phyloP scores from a whole-genome alignment of 2,888 invertebrate species.

The Poecilus cupreus region DNA sequence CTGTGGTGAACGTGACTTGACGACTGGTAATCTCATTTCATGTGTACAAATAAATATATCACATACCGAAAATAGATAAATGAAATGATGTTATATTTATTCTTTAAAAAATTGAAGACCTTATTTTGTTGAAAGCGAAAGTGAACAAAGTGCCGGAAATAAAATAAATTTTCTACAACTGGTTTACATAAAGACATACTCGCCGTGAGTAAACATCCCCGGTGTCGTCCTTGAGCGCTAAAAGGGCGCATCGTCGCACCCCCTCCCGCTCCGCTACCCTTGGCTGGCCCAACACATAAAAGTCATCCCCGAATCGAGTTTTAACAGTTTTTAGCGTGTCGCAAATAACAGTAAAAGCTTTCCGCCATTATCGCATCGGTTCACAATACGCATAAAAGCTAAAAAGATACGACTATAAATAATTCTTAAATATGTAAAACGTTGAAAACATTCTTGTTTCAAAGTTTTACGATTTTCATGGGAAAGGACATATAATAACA shows the following conservation, averaged over 20 bases:
- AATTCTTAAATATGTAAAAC: slow-evolving; percentile 55
- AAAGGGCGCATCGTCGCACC: not conserved
- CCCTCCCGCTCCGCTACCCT: not conserved
- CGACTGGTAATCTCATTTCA: too few relatives aligned
- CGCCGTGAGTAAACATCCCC: not conserved
- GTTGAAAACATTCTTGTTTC: slow-evolving; percentile 41
- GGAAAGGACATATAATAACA: slow-evolving; percentile 53
- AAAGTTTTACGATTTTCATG: slow-evolving; percentile 56
- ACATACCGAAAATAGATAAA: too few relatives aligned
- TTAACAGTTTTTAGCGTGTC: slow-evolving; percentile 54
- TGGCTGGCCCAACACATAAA: slow-evolving; percentile 32
- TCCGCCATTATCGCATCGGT: slow-evolving; percentile 49
- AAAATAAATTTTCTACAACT: not conserved
- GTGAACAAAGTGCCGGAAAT: too few relatives aligned
- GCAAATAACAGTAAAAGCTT: slow-evolving; percentile 54
- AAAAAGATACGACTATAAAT: slow-evolving; percentile 52
- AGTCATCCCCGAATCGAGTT: slow-evolving; percentile 44
- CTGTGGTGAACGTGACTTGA: too few relatives aligned
- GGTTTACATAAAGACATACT: not conserved
- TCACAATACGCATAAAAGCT: slow-evolving; percentile 50
- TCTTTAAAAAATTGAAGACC: too few relatives aligned
- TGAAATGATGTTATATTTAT: too few relatives aligned
- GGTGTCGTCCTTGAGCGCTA: slow-evolving; percentile 14
- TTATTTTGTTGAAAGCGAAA: too few relatives aligned
- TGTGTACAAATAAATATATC: too few relatives aligned